Evolutionary conservation across 1,140 invertebrate genomes (phyloP).

Genomic region (Oedothorax gibbosus): DNA sequence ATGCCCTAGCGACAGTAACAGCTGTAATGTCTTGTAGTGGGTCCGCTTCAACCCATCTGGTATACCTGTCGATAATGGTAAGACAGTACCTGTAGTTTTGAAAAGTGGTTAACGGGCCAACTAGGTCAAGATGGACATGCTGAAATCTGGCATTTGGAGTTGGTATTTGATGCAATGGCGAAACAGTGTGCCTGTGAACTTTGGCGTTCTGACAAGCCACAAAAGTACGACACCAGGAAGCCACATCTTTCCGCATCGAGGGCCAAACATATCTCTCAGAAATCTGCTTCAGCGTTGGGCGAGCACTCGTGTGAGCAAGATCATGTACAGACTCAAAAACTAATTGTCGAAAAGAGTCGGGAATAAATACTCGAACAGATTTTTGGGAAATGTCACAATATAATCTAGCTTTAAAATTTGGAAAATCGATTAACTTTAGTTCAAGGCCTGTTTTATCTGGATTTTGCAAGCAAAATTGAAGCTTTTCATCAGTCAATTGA

Average conservation of each 20-base stretch:
- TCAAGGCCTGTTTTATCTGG: neutral
- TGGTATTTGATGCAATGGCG: neutral
- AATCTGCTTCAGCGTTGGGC: too few species aligned
- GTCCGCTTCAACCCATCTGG: neutral
- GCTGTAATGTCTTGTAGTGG: neutral
- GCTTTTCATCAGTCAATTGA: neutral
- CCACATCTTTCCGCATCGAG: neutral
- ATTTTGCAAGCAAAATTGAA: neutral
- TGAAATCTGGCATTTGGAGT: neutral
- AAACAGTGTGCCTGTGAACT: neutral
- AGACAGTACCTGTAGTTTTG: neutral
- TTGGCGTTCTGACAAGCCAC: neutral
- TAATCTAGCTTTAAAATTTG: too few species aligned
- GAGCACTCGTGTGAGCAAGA: too few species aligned
- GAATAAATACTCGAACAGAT: neutral
- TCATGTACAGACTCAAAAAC: too few species aligned
- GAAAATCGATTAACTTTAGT: neutral
- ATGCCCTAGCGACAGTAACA: neutral
- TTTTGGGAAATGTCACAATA: neutral
- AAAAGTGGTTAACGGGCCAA: neutral
- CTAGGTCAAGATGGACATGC: neutral
- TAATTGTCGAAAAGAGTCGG: too few species aligned
- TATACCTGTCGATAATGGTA: conserved; percentile 16
- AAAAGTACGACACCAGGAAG: neutral
- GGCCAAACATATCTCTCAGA: neutral